Evolutionary conservation across 2,113 vertebrate genomes (phyloP).

Genomic region (Paralichthys olivaceus): DNA sequence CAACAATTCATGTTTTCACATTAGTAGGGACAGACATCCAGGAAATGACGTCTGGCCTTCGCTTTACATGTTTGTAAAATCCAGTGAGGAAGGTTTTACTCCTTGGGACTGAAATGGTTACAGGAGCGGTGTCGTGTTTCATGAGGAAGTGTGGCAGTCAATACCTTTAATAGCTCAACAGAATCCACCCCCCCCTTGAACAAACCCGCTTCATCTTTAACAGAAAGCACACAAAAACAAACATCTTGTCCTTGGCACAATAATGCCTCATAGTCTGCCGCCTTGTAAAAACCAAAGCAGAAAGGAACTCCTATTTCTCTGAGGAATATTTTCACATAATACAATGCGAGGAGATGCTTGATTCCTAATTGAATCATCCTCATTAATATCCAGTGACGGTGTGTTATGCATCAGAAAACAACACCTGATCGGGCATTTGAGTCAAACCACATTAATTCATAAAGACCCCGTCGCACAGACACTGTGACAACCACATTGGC

Average conservation of each 20-base stretch:
- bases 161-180: constrained; percentile 49
- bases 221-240: constrained; percentile 1
- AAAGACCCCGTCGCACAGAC: constrained; percentile 52
- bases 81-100: constrained; percentile 45
- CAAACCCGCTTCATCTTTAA: constrained; percentile 35
- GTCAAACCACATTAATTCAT: constrained; percentile 68
- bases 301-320: not conserved
- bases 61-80: constrained; percentile 16
- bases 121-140: constrained; percentile 62
- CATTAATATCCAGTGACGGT: constrained; percentile 59
- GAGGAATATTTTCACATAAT: constrained; percentile 1
- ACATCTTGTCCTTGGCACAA: constrained; percentile 18
- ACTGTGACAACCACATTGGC: constrained; percentile 51
- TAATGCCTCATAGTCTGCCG: not conserved
- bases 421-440: constrained; percentile 64
- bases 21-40: constrained; percentile 1
- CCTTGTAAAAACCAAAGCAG: constrained; percentile 18
- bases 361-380: constrained; percentile 45
- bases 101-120: constrained; percentile 23
- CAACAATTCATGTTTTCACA: constrained; percentile 9
- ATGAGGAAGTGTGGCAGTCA: constrained; percentile 37
- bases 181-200: constrained; percentile 35
- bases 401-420: constrained; percentile 50
- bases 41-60: constrained; percentile 19
- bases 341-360: not conserved